Conservation (phyloP, 2,113 vertebrate species). For the cat (Felis catus) region F.catus_Fca126_mat1.0 CM031417.1:145951001-145951500, state of each 20-base stretch:
- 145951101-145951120: fast-evolving
- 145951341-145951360: neutral
- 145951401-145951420: neutral
- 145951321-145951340: neutral
- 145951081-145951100: fast-evolving
- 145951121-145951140: fast-evolving
- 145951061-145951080: fast-evolving
- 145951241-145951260: fast-evolving
- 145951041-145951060: fast-evolving
- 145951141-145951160: fast-evolving
- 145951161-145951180: fast-evolving
- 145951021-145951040: fast-evolving
- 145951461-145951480: fast-evolving
- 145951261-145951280: fast-evolving
- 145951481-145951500: neutral
- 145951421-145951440: neutral
- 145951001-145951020: fast-evolving
- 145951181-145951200: fast-evolving
- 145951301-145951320: fast-evolving
- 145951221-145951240: fast-evolving
- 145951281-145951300: fast-evolving
- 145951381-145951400: fast-evolving
- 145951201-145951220: fast-evolving
- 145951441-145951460: fast-evolving
- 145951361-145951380: neutral